Base-by-base conservation (phyloP, 2,888 invertebrate genomes). In the Beris chalybata region DNA sequence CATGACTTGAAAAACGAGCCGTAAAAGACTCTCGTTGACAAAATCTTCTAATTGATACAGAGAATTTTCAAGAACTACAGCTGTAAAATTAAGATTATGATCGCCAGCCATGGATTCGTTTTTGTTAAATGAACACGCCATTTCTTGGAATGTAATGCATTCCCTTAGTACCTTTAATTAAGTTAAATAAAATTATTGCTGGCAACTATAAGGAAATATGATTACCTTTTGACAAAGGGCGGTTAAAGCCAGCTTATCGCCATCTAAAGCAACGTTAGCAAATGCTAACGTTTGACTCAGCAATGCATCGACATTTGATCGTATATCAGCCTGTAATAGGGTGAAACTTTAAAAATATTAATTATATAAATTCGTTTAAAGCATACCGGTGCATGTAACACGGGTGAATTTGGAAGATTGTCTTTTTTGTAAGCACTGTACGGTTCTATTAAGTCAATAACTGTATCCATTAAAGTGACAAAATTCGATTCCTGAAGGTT, bases 191-290 rank as follows among this genome's bases (percentile, higher is more conserved):
- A 32, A 32, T 32, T 38, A 38, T 22, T 22, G 22, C 22, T 31
- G 11, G n/a, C 30, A 58, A 38, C 45, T 22, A 5, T 45, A 44
- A 15, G 22, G 30, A 12, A 44, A 22, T n/a, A 57, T 12, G 11
- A 15, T 50, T 65, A 76, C 77, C 70, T 77, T 80, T 55, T 80
- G 78, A 52, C 79, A 79, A 3, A 80, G 68, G 1, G 77, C 76
- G 69, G 77, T 79, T 2, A 80, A 70, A 0, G 78, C 77, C 30
- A 73, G 76, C 67, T 80, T 79, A 68, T 80, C 80, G 31, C 74
- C 71, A 4, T 74, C 69, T 7, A 78, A 48, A 0, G 78, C 75
- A 0, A 80, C 78, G 74, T 80, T 80, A 3, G 79, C 79, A 68
- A 80, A 78, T 0, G 78, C 76, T 47, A 80, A 65, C 0, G 77